These are phyloP conservation scores for Itoplectis maculator DNA, from an alignment of 2,888 invertebrate genomes.

Conservation along the genomic window DNA sequence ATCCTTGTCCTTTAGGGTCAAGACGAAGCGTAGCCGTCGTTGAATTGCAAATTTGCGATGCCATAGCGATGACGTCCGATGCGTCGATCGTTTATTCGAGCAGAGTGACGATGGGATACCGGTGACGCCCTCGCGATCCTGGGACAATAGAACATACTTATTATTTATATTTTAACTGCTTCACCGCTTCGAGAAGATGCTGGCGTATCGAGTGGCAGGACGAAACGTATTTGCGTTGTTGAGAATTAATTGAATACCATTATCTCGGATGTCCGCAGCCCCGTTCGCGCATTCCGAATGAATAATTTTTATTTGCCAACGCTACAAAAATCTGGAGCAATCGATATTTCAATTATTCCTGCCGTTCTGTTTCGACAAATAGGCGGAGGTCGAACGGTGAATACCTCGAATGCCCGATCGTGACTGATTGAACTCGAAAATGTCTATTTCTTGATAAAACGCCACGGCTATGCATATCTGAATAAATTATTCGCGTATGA, in stretches of 20 bases:
- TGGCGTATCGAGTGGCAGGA: neutral
- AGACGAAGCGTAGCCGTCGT: neutral
- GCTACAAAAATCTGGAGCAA: neutral
- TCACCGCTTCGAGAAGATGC: neutral
- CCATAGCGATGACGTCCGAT: neutral
- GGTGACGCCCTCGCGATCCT: slow-evolving; percentile 1
- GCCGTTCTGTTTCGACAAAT: slow-evolving; percentile 4
- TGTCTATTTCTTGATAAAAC: slow-evolving; percentile 14
- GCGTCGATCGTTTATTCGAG: slow-evolving; percentile 14
- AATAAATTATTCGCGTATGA: slow-evolving; percentile 17
- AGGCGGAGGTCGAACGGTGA: neutral
- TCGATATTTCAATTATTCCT: slow-evolving; percentile 16
- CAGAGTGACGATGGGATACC: slow-evolving; percentile 23
- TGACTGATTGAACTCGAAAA: slow-evolving; percentile 16
- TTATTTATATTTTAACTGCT: neutral
- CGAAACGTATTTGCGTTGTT: neutral
- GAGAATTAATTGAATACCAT: neutral
- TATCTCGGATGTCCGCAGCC: neutral
- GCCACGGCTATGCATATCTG: neutral
- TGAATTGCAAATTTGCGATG: neutral
- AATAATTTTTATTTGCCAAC: neutral
- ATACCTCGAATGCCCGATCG: neutral
- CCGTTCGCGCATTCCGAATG: neutral
- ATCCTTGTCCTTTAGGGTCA: neutral
- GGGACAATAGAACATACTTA: neutral